A percentile compares a stretch with the other conserved stretches of the same genome.
These are phyloP conservation scores for Oophaga pumilio DNA, from an alignment of 2,113 vertebrate species.

Conservation along the genomic window DNA sequence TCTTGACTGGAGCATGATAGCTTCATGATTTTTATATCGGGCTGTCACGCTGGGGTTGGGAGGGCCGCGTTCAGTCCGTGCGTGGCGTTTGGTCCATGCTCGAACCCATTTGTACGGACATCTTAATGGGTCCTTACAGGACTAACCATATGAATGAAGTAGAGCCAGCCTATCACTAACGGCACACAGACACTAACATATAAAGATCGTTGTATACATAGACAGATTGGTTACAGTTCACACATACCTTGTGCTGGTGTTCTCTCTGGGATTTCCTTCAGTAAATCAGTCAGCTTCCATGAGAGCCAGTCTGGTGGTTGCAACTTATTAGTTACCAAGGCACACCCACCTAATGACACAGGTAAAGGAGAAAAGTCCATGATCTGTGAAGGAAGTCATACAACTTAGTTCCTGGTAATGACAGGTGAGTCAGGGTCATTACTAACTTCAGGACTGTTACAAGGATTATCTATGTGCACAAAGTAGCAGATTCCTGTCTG, in stretches of 20 bases:
- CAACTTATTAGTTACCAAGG: not conserved
- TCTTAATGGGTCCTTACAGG: no score
- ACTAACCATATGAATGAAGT: no score
- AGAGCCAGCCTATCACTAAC: no score
- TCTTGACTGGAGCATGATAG: no score
- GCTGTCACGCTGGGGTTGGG: no score
- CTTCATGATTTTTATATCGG: no score
- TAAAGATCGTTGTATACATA: no score
- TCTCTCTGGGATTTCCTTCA: not conserved
- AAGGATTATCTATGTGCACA: not conserved
- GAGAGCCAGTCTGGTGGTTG: not conserved
- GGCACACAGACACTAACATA: no score
- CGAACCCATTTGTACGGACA: no score
- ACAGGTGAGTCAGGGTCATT: conserved; percentile 5
- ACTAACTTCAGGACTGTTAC: not conserved
- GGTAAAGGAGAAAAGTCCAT: conserved; percentile 24
- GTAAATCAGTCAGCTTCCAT: not conserved
- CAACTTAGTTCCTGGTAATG: not conserved
- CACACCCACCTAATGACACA: conserved; percentile 13
- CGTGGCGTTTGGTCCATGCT: no score
- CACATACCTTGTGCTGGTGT: not conserved
- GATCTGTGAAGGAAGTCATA: not conserved
- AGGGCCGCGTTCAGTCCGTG: no score
- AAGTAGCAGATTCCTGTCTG: not conserved
- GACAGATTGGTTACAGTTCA: not conserved